Base-by-base conservation (phyloP, 2,888 invertebrate genomes). In the Drosophila leonis region DNA sequence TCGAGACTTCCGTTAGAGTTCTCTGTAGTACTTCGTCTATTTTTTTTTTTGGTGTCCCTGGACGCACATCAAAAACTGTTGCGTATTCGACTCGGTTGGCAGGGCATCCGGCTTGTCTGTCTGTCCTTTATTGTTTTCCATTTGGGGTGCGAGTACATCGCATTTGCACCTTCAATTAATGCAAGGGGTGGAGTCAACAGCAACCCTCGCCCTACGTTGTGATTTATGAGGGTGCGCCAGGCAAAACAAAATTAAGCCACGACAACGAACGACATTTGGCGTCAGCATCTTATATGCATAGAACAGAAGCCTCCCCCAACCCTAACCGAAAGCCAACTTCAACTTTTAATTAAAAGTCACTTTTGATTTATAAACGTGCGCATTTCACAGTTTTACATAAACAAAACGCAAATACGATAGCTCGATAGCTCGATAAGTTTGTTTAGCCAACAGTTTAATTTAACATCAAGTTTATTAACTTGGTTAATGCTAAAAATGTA, bases 341-440 rank as follows among this genome's bases (percentile, higher is more conserved):
- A 83, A 83, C 81, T 90, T 90, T 88, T 90, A 90, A 90, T 90
- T 90, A 90, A 90, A 90, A 87, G 87, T 84, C 89, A 89, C 78
- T 77, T 90, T 83, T 90, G 90, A 90, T 90, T 90, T 90, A 90
- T 88, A 83, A 82, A 81, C 67, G 67, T 75, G 59, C 78, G 71
- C 77, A 80, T 77, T 80, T 78, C 65, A 71, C 73, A 75, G 70
- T 70, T 87, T 71, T 64, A 51, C 85, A 73, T 76, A 69, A 84
- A 73, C 74, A 70, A 69, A 65, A 62, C 52, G 55, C 48, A 75
- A 70, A 42, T 55, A 13, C 59, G 37, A 48, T 37, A 33, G 37
- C 35, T 35, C 49, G 51, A 52, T 52, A 42, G 37, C 65, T 71
- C 72, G 62, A 60, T 79, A 61, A 61, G 49, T 75, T 57, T 57